Evolutionary conservation across 2,113 vertebrate species (phyloP).

Genomic region (Cryptomyrus ogoouensis): DNA sequence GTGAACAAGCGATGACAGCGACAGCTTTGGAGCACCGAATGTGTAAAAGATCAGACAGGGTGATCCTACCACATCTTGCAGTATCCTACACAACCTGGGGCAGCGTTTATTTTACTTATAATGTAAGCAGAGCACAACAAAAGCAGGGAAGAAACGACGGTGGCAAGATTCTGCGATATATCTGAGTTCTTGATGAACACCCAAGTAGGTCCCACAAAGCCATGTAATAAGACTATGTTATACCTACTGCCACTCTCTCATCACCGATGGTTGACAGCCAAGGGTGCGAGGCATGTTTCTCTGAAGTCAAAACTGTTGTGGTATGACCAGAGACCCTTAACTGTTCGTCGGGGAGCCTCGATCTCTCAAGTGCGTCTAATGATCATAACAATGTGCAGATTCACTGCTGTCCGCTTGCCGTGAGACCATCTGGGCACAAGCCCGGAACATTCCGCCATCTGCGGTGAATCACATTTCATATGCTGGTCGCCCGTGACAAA

Average conservation of each 20-base stretch:
- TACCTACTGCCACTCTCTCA: background rate
- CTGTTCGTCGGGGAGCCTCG: background rate
- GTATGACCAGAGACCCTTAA: constrained; percentile 7
- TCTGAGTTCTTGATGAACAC: background rate
- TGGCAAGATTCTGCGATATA: background rate
- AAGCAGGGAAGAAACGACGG: background rate
- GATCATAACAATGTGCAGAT: background rate
- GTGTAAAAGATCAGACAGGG: background rate
- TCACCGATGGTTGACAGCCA: constrained; percentile 16
- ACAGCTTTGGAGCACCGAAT: background rate
- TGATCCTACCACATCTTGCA: background rate
- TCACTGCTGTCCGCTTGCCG: background rate
- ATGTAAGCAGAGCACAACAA: background rate
- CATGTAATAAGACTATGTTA: background rate
- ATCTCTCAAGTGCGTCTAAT: background rate
- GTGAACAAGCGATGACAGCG: background rate
- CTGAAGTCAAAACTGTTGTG: constrained; percentile 4
- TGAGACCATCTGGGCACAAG: constrained; percentile 3
- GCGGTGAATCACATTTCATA: background rate
- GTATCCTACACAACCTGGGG: background rate
- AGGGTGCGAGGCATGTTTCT: constrained; percentile 20
- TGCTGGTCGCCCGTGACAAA: background rate
- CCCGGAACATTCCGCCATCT: background rate
- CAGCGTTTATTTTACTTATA: background rate
- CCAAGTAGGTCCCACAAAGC: background rate